Evolutionary conservation across 2,113 vertebrate genomes (phyloP), one percentile per base, ranked within the genome.

Genomic region (Zingel zingel): DNA sequence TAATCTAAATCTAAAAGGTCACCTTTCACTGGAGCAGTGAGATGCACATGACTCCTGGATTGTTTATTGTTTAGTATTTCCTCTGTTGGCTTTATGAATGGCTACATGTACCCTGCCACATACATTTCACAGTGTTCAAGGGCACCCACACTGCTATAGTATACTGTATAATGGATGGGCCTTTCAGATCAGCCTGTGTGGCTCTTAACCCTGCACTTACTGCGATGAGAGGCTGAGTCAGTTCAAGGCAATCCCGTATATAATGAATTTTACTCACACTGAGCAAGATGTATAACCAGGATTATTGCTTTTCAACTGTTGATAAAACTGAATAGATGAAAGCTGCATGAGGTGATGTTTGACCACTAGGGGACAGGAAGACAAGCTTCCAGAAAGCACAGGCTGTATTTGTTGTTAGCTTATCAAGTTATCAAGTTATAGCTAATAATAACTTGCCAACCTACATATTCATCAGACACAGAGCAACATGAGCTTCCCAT

Each of bases 181-280:
- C 36, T 84, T 51, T 88, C 56, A 56, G 53, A 81, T 77, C 64
- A 59, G 43, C 63, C 65, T 71, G n/a, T 61, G 50, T 57, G 64
- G 68, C 75, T 81, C 69, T 77, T 81, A 86, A 87, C 77, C 83
- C 56, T 81, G 68, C 78, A 70, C 82, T 77, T 87, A 74, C 68
- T 73, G 73, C 51, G 21, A 74, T 77, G 77, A 85, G 43, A 86
- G 77, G 74, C 70, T 10, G 11, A 85, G 79, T 56, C 70, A 85
- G 72, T 83, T 70, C 83, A 91, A 93, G 87, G 83, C 93, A 90
- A 80, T 66, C 77, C 61, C 61, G 45, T n/a, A 62, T 59, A 68
- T 84, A 90, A 91, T 74, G 59, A 71, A 66, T 92, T 94, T 91
- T 86, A 81, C 67, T 66, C 56, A 70, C 72, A 53, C 47, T 77